Evolutionary conservation across 1,140 invertebrate species (phyloP).

Genomic region (Ectropis grisescens): DNA sequence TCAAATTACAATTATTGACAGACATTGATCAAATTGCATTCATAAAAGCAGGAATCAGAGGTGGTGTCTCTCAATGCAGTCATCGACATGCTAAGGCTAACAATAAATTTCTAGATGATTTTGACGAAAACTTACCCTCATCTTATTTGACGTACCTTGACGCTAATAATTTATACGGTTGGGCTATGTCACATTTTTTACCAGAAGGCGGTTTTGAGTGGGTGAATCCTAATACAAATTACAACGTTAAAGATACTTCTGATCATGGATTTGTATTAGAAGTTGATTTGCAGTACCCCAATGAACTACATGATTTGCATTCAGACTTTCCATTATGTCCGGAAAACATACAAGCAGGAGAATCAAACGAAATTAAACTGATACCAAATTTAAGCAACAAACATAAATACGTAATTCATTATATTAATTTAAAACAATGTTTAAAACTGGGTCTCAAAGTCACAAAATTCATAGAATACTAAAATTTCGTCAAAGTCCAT

Average conservation of each 20-base stretch:
- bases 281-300: constrained; percentile 32
- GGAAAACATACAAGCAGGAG: constrained; percentile 22
- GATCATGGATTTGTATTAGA: constrained; percentile 69
- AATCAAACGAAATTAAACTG: constrained; percentile 30
- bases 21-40: constrained; percentile 47
- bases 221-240: constrained; percentile 8
- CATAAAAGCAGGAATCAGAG: constrained; percentile 39
- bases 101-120: constrained; percentile 57
- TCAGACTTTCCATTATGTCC: constrained; percentile 66
- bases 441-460: constrained; percentile 55
- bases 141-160: constrained; percentile 63
- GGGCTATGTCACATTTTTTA: constrained; percentile 55
- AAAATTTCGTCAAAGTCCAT: constrained; percentile 66
- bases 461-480: constrained; percentile 65
- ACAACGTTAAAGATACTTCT: constrained; percentile 21
- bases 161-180: constrained; percentile 72
- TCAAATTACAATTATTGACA: constrained; percentile 42
- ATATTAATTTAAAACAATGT: constrained; percentile 63
- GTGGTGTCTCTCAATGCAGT: constrained; percentile 42
- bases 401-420: constrained; percentile 66
- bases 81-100: constrained; percentile 55
- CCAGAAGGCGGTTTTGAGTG: constrained; percentile 15
- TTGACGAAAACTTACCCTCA: constrained; percentile 31
- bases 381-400: constrained; percentile 37
- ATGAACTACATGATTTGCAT: constrained; percentile 65